phyloP scores from a whole-genome alignment of 2,888 invertebrate genomes.

The Empis stercorea region DNA sequence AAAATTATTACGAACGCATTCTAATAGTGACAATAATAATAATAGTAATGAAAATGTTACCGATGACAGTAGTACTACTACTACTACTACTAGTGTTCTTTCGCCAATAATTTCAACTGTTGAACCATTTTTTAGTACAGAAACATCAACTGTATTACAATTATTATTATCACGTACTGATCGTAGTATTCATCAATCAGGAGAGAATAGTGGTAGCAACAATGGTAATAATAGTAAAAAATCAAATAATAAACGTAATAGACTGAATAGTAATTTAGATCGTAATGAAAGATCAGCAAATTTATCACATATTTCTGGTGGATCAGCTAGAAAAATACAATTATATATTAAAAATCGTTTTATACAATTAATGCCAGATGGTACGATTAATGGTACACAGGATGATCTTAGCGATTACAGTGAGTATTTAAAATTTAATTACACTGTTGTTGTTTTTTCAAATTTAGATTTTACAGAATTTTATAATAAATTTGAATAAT shows the following conservation, averaged over 20 bases:
- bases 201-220: constrained; percentile 8
- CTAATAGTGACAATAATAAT: constrained; percentile 3
- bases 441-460: background rate
- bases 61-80: background rate
- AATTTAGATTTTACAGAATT: background rate
- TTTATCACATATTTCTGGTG: constrained; percentile 69
- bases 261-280: constrained; percentile 35
- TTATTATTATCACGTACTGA: constrained; percentile 32
- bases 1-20: constrained; percentile 7
- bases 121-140: background rate
- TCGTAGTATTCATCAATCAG: constrained; percentile 27
- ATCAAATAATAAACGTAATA: constrained; percentile 21
- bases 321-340: constrained; percentile 66
- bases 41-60: background rate
- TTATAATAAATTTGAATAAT: no score
- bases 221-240: constrained; percentile 11
- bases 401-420: constrained; percentile 72
- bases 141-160: background rate
- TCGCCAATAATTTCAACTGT: constrained; percentile 5
- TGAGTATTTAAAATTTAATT: constrained; percentile 41
- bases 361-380: constrained; percentile 71
- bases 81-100: background rate
- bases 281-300: constrained; percentile 58
- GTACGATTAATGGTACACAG: constrained; percentile 71
- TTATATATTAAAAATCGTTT: constrained; percentile 74